Base-by-base conservation (phyloP, 2,113 vertebrate species). In the Pedetes capensis region DNA sequence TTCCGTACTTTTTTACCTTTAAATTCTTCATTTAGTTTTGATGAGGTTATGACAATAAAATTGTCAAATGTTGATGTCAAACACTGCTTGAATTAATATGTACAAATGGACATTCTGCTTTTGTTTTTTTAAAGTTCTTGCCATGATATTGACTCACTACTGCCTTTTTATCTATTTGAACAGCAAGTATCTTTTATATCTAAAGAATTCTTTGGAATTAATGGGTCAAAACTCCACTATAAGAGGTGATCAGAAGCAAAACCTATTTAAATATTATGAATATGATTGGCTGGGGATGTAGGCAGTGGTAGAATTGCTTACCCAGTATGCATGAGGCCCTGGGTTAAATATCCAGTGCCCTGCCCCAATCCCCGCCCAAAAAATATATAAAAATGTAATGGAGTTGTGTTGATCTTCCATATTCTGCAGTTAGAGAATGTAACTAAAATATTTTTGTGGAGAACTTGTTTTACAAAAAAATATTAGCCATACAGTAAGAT, bases 1-100 rank as follows among this genome's bases (percentile, higher is more conserved):
- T 47, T 72, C 29, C 92, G 17, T 71, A 49, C 20, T 37, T 88
- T 44, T 66, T 63, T 37, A 16, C 39, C n/a, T 39, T 95, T n/a
- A 20, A 93, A 74, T 53, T 69, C n/a, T n/a, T n/a, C n/a, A 20
- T 91, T 55, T 74, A 53, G 34, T 83, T 94, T 87, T 91, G 53
- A 49, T 88, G 42, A 85, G 29, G 25, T 89, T 68, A 23, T 55
- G 25, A 34, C 49, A 89, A 32, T 75, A 69, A 85, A 89, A 69
- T 81, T 76, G 53, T 93, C 32, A 86, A 59, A 63, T 69, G 51
- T 92, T 74, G 51, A 29, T 5, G 55, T 89, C 51, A 86, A 16
- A 81, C 1, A 47, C 8, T 51, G 47, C 37, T 55, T 89, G 25
- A 69, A 86, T 87, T 71, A n/a, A n/a, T 81, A 27, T 22, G 34